phyloP scores from a whole-genome alignment of 2,888 invertebrate genomes.

The Ctena decussata region DNA sequence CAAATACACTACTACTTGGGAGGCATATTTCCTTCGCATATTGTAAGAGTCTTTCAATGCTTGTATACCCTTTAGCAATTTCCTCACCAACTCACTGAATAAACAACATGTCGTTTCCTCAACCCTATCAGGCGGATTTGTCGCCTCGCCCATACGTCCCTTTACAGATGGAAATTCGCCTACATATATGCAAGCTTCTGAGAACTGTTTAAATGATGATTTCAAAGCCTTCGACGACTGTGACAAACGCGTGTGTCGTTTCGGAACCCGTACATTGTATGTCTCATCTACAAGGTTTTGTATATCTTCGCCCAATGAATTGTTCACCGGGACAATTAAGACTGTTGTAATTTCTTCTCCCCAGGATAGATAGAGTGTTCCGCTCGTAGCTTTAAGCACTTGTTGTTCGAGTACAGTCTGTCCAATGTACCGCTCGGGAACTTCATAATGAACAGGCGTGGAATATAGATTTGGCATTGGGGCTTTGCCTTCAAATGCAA shows the following conservation, averaged over 20 bases:
- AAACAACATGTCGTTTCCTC: neutral
- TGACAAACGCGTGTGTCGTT: neutral
- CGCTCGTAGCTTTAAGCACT: neutral
- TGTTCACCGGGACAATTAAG: neutral
- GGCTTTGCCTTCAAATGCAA: slow-evolving; percentile 33
- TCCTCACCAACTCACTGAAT: slow-evolving; percentile 12
- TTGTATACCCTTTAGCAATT: neutral
- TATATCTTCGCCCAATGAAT: neutral
- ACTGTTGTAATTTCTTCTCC: neutral
- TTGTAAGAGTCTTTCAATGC: slow-evolving; percentile 20
- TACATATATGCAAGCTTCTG: neutral
- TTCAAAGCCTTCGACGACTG: neutral
- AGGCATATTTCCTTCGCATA: slow-evolving; percentile 18
- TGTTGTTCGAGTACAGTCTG: slow-evolving; percentile 18
- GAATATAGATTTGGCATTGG: neutral
- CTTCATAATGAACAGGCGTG: neutral
- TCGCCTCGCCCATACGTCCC: neutral
- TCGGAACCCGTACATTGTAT: neutral
- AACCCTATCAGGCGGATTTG: neutral
- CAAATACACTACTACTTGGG: slow-evolving; percentile 43
- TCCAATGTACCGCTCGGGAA: slow-evolving; percentile 10
- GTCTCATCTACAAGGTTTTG: neutral
- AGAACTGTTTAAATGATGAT: neutral
- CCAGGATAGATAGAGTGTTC: slow-evolving; percentile 23
- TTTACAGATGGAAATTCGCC: slow-evolving; percentile 33